Evolutionary conservation across 92 coral and sea anemone genomes (phyloP), one percentile per base, ranked within the genome.

Genomic region (Epizoanthus scotinus): DNA sequence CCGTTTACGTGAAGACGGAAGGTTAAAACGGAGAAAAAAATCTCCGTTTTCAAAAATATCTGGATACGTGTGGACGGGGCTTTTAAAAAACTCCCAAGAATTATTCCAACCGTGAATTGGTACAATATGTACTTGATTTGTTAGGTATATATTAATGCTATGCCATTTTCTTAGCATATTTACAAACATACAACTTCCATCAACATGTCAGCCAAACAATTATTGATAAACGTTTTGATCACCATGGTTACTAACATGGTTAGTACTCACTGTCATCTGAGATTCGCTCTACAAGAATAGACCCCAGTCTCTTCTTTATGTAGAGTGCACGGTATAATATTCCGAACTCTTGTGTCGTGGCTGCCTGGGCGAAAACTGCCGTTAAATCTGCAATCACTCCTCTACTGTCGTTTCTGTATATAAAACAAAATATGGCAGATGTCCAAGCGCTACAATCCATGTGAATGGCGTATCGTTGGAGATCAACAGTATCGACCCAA

Each of bases 261-360:
- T 47, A 47, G 53, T 36, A 73, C 79, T 56, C 38, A 57, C 79
- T 73, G 20, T 56, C 56, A 10, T 73, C 66, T 34, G 65, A 27
- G 3, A 73, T 50, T 28, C 66, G 65, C 63, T 56, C 66, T 4
- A 73, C 79, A 20, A 3, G 17, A 29, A 73, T 18, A 0, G 25
- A 8, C 19, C 54, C 79, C n/a, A 73, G 28, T n/a, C 38, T 55
- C 52, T 73, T 73, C 25, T 73, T 18, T 40, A 31, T 6, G 66
- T 73, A 73, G 65, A 73, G 66, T 0, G 79, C 66, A 8, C 52
- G 79, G 19, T 55, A 73, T 8, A 73, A 64, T 21, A 55, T 73
- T 34, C 65, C 79, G 56, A 27, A 73, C 58, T 55, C 66, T 54
- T 55, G 66, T 34, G 34, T 73, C 22, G 65, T 73, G 31, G 63